phyloP scores from a whole-genome alignment of 2,888 invertebrate genomes.

The Cheilosia soror region DNA sequence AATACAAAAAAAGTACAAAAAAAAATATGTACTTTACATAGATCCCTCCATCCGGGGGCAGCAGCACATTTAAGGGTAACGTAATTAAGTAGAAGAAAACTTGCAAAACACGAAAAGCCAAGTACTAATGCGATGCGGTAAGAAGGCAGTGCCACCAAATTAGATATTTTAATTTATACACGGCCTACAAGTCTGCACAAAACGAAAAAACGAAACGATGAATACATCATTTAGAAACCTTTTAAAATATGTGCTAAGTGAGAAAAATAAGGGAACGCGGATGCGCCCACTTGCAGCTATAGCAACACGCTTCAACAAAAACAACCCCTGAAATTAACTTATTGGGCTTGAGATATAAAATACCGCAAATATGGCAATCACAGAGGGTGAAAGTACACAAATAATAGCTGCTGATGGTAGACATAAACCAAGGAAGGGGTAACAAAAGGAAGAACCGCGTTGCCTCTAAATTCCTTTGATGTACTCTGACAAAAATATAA shows the following conservation, averaged over 20 bases:
- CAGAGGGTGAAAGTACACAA: constrained; percentile 68
- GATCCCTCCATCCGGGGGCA: not conserved
- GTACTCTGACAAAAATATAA: constrained; percentile 66
- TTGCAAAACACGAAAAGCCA: constrained; percentile 62
- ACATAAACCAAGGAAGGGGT: constrained; percentile 62
- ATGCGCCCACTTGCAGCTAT: constrained; percentile 72
- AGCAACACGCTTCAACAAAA: constrained; percentile 54
- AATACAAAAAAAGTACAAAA: not conserved
- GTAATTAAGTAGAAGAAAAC: constrained; percentile 65
- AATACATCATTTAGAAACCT: constrained; percentile 67
- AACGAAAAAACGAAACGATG: constrained; percentile 7
- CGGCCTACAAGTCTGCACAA: constrained; percentile 32
- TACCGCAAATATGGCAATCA: constrained; percentile 74
- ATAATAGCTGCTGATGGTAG: constrained; percentile 27
- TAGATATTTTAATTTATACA: constrained; percentile 65
- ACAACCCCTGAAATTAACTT: constrained; percentile 69
- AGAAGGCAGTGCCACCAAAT: constrained; percentile 46
- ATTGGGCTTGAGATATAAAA: constrained; percentile 73
- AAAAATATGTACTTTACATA: constrained; percentile 2
- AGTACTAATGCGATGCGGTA: constrained; percentile 31
- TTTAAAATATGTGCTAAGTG: constrained; percentile 68
- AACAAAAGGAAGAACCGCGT: constrained; percentile 67
- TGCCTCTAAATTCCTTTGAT: constrained; percentile 70
- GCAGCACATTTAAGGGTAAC: constrained; percentile 51
- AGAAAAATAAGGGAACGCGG: constrained; percentile 35